phyloP scores from a whole-genome alignment of 2,888 invertebrate species.

The Stenchaetothrips biformis region DNA sequence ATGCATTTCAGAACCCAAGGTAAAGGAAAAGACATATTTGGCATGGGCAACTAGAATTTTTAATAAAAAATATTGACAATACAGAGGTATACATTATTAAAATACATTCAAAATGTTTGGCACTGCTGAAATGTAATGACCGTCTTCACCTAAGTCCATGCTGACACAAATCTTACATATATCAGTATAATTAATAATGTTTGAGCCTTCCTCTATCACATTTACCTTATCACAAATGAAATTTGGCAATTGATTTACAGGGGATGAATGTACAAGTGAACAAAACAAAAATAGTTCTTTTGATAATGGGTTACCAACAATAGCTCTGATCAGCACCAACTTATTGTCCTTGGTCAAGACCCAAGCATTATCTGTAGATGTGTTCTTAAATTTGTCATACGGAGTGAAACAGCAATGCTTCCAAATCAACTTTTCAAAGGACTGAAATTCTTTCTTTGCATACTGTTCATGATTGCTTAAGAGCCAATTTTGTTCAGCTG shows the following conservation, averaged over 20 bases:
- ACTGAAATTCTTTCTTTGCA: neutral
- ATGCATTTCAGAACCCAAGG: too few species aligned
- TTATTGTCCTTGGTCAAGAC: neutral
- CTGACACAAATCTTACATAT: neutral
- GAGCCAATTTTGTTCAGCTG: neutral
- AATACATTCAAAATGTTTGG: neutral
- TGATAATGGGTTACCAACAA: neutral
- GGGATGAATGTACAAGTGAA: neutral
- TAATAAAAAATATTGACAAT: too few species aligned
- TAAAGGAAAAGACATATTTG: too few species aligned
- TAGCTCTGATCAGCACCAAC: neutral
- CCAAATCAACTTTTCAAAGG: neutral
- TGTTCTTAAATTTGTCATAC: neutral
- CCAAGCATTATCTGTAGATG: neutral
- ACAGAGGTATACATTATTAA: too few species aligned
- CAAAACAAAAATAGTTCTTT: neutral
- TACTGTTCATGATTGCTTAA: neutral
- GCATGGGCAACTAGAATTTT: too few species aligned
- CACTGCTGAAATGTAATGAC: neutral
- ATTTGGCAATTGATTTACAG: neutral
- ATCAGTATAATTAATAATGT: neutral
- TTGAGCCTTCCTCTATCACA: neutral
- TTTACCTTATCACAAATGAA: neutral
- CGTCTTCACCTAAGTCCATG: neutral
- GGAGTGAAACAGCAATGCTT: neutral